Evolutionary conservation across 2,797 vertebrate species (phyloP), one percentile per base, ranked within the genome.

Genomic region (Alcedo atthis): DNA sequence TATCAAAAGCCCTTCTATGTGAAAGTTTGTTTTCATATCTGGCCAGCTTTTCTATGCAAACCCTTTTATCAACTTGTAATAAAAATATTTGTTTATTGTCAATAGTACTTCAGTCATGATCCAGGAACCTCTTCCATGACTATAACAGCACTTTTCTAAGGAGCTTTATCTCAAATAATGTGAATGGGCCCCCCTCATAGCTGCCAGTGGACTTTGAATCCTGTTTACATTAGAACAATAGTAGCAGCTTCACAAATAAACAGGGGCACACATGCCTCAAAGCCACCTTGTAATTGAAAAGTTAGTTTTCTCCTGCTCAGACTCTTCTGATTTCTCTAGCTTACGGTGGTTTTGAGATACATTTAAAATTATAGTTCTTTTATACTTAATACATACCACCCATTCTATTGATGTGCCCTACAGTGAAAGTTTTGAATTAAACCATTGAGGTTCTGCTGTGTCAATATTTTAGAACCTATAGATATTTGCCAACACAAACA

Each of bases 1-100:
- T 96, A 97, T 97, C 97, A 97, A 97, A 98, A 98, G 95, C 94
- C 96, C 97, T 98, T 96, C 85, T 95, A 97, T 94, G 96, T 97
- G 96, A 97, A 98, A 97, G 96, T 97, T 98, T 97, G 95, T 98
- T 98, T 98, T 97, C 96, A 95, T 97, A 97, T 98, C 96, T 97
- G 96, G 94, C 96, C 96, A 76, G 92, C 93, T 93, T 85, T 97
- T 97, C 96, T 96, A 93, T 97, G 96, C 97, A 95, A 94, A 59
- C 77, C 80, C 96, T 96, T 97, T 97, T 98, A 97, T 97, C 96
- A 95, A 96, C 93, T 96, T 97, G 97, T 97, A 98, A 97, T 97
- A 97, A 97, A 98, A 98, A 97, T 97, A 97, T 96, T 98, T 98
- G 96, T 98, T 98, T 98, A 96, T 97, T 92, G 97, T 96, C 97